Percentiles rank a stretch among this genome's conserved stretches.
phyloP scores from a whole-genome alignment of 2,113 vertebrate genomes.

The Austrofundulus limnaeus region DNA sequence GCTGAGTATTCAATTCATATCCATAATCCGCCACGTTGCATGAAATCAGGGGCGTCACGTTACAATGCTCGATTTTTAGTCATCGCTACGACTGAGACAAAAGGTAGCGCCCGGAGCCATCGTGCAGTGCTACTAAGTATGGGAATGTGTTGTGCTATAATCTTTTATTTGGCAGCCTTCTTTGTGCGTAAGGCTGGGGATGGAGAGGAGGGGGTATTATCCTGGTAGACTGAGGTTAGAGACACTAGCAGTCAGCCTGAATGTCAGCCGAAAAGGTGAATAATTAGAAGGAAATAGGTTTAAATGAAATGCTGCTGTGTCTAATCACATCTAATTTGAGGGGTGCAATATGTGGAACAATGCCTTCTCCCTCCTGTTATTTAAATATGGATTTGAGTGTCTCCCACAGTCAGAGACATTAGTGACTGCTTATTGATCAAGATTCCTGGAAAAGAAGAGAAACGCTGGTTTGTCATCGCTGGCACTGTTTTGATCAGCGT shows the following conservation, averaged over 20 bases:
- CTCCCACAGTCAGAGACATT: slow-evolving; percentile 70
- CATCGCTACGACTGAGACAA: slow-evolving; percentile 77
- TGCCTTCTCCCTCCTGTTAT: slow-evolving; percentile 43
- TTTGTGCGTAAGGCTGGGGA: slow-evolving; percentile 13
- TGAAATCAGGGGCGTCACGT: slow-evolving; percentile 80
- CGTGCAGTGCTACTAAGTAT: slow-evolving; percentile 59
- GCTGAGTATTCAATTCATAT: slow-evolving; percentile 76
- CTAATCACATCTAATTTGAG: slow-evolving; percentile 71
- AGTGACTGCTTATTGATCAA: slow-evolving; percentile 75
- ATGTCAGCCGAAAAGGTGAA: slow-evolving; percentile 21
- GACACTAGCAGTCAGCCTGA: background rate
- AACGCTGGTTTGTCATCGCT: slow-evolving; percentile 50
- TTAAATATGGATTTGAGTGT: slow-evolving; percentile 75
- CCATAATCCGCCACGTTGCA: slow-evolving; percentile 80
- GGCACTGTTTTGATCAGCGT: slow-evolving; percentile 70
- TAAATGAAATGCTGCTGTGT: slow-evolving; percentile 36
- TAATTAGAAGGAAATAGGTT: slow-evolving; percentile 28
- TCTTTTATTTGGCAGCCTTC: slow-evolving; percentile 64
- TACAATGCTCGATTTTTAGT: slow-evolving; percentile 79
- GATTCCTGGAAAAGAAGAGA: slow-evolving; percentile 70
- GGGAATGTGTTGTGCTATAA: slow-evolving; percentile 75
- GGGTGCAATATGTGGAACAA: slow-evolving; percentile 61
- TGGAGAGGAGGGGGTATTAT: background rate
- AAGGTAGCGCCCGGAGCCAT: slow-evolving; percentile 78
- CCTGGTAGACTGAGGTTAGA: slow-evolving; percentile 23